Evolutionary conservation across 2,113 vertebrate genomes (phyloP).

Genomic region (Chloroceryle aenea): DNA sequence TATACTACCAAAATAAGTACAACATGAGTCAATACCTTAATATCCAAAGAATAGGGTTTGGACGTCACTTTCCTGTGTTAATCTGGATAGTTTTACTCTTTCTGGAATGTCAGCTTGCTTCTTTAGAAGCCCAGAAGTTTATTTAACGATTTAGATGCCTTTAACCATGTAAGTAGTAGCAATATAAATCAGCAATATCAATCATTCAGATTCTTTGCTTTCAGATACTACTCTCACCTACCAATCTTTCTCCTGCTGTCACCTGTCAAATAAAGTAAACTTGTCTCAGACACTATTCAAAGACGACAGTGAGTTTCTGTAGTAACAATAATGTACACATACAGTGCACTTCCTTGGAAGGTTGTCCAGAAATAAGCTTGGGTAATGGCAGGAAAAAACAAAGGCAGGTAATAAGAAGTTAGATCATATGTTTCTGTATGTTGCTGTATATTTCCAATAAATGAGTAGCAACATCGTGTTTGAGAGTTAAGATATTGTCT

Average conservation of each 20-base stretch:
- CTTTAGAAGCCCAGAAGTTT: background rate
- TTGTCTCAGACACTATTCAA: background rate
- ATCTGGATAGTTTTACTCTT: background rate
- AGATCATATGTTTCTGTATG: background rate
- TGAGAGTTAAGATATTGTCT: background rate
- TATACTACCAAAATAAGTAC: background rate
- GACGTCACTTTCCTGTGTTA: background rate
- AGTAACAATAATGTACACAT: background rate
- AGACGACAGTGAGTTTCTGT: background rate
- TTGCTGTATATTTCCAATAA: background rate
- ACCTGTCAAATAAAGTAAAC: background rate
- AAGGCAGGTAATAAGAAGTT: background rate
- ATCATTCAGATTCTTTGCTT: background rate
- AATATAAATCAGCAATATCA: background rate
- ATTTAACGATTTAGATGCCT: background rate
- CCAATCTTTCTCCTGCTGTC: background rate
- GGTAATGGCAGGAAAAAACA: background rate
- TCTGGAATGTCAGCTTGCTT: background rate
- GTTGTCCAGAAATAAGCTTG: background rate
- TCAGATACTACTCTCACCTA: background rate
- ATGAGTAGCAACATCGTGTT: background rate
- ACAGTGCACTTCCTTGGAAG: background rate
- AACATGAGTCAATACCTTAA: background rate
- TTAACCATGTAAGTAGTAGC: background rate
- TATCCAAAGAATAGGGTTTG: background rate